These are phyloP conservation scores for Ruditapes philippinarum DNA, from an alignment of 1,140 invertebrate species.

Conservation along the genomic window DNA sequence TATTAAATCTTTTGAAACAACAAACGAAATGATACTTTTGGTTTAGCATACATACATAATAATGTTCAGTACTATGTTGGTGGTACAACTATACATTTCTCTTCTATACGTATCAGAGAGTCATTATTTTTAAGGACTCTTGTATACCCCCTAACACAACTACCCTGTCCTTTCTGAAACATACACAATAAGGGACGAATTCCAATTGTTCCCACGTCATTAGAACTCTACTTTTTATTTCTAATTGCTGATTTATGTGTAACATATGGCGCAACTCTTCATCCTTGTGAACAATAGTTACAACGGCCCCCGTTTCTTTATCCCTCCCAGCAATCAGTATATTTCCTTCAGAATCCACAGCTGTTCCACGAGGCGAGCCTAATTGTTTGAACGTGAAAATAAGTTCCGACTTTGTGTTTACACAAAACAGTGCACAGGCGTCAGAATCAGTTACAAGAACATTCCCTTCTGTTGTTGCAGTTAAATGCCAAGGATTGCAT, in stretches of 20 bases:
- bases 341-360: constrained; percentile 39
- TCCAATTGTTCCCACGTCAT: constrained; percentile 57
- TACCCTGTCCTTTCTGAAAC: constrained; percentile 18
- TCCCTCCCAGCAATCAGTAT: constrained; percentile 40
- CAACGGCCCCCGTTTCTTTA: constrained; percentile 39
- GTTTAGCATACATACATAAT: no score
- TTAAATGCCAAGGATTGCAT: constrained; percentile 59
- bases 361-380: constrained; percentile 25
- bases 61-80: no score
- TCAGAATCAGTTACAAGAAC: constrained; percentile 55
- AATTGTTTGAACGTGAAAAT: constrained; percentile 35
- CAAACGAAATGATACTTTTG: no score
- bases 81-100: no score
- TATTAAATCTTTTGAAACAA: no score
- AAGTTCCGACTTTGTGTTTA: constrained; percentile 40
- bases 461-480: constrained; percentile 27
- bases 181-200: constrained; percentile 57
- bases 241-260: constrained; percentile 20
- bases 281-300: constrained; percentile 19
- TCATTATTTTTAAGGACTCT: constrained; percentile 57
- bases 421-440: constrained; percentile 30
- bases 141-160: constrained; percentile 51
- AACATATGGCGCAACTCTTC: constrained; percentile 47
- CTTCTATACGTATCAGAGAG: constrained; percentile 10
- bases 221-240: constrained; percentile 4